phyloP scores from a whole-genome alignment of 2,888 invertebrate genomes.

The Ectemnius cavifrons region DNA sequence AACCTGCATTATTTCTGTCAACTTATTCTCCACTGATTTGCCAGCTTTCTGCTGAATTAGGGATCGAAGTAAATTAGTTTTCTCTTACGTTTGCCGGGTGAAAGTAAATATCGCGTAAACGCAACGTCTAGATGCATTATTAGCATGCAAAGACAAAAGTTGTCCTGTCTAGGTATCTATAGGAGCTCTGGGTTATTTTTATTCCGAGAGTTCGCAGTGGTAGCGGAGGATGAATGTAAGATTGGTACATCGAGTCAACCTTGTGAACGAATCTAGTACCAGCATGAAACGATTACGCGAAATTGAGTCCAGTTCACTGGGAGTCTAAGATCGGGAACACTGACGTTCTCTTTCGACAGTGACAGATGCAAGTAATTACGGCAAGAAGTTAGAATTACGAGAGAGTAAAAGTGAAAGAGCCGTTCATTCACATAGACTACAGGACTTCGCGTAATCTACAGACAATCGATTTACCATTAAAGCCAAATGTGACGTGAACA shows the following conservation, averaged over 20 bases:
- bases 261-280: conserved; percentile 35
- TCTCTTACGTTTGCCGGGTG: too few species aligned
- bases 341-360: conserved; percentile 42
- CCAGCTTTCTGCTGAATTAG: not conserved
- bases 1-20: conserved; percentile 47
- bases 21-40: conserved; percentile 10
- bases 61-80: too few species aligned
- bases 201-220: conserved; percentile 53
- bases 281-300: conserved; percentile 38
- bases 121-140: conserved; percentile 33
- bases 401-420: conserved; percentile 51
- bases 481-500: conserved; percentile 55
- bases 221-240: conserved; percentile 46
- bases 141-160: conserved; percentile 54
- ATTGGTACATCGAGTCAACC: conserved; percentile 39
- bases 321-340: conserved; percentile 37
- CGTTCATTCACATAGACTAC: conserved; percentile 43
- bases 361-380: conserved; percentile 43
- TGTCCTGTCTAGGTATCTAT: conserved; percentile 55
- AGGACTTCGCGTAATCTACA: conserved; percentile 58
- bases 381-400: conserved; percentile 51
- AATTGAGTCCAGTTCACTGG: conserved; percentile 34
- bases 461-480: conserved; percentile 56
- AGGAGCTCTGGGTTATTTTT: conserved; percentile 42
- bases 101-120: too few species aligned